Evolutionary conservation across 2,113 vertebrate genomes (phyloP), one percentile per base, ranked within the genome.

Genomic region (Pionites leucogaster): DNA sequence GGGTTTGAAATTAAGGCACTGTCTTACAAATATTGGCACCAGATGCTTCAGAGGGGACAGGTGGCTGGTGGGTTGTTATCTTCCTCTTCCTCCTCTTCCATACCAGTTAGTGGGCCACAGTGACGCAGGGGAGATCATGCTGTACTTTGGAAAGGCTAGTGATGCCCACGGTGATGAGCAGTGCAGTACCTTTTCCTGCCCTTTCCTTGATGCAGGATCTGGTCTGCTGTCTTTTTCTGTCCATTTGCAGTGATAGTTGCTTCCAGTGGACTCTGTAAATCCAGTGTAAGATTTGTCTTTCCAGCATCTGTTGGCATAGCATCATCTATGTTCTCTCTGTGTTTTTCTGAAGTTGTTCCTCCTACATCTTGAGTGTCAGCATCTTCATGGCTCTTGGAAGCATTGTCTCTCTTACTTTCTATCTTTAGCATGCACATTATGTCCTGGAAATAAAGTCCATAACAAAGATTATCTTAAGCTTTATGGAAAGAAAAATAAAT

Each of bases 31-130:
- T 68, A 86, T 8, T 91, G 57, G 47, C n/a, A 57, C 80, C 57
- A 82, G 65, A 79, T 81, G 50, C 76, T 86, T 92, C 22, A 68
- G 39, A 92, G 60, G 72, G 82, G 88, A 64, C 93, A 96, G 88
- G 93, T 94, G 92, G 76, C 62, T 91, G 70, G 83, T 96, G 91
- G 93, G 80, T 72, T 93, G 79, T 55, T 83, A 65, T 53, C 86
- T 92, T 93, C 85, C 68, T 89, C 87, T 93, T 96, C 75, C 67
- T 96, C 69, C 89, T 72, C 44, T 84, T 84, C 0, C 1, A 39
- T 88, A 57, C 39, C 44, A 79, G 35, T 60, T 72, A 60, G 62
- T 78, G 64, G 69, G 69, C 72, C 68, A 64, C 28, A 65, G 72
- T 88, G 93, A 81, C 3, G 5, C 64, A 78, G 39, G 57, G 50